Conservation (phyloP, 2,113 vertebrate genomes). For the Sinocyclocheilus anshuiensis region DNA sequence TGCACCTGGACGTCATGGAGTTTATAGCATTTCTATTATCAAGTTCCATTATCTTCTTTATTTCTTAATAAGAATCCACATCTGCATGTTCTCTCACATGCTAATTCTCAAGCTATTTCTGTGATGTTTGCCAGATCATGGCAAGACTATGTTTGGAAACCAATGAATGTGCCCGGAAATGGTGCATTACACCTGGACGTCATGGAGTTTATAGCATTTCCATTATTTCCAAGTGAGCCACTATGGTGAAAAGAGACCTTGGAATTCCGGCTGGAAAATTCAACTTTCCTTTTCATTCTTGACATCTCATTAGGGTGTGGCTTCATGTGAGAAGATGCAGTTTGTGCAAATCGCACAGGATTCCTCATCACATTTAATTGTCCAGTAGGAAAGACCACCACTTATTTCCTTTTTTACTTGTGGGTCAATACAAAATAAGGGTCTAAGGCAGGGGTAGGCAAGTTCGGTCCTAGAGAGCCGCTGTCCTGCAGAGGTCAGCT, state of each 20-base stretch:
- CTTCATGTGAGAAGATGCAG: conserved; percentile 55
- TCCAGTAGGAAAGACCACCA: not conserved
- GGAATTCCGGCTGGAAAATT: conserved; percentile 67
- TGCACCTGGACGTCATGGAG: conserved; percentile 62
- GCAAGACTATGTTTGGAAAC: conserved; percentile 37
- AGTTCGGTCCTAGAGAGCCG: too few relatives aligned
- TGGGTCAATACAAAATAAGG: too few relatives aligned
- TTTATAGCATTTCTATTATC: conserved; percentile 76
- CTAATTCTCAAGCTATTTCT: not conserved
- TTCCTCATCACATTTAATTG: not conserved
- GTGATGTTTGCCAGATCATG: conserved; percentile 9
- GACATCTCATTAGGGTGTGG: conserved; percentile 66
- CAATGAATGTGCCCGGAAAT: conserved; percentile 45
- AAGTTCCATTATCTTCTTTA: conserved; percentile 10
- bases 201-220: conserved; percentile 72
- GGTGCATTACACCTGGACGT: conserved; percentile 66
- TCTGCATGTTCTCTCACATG: not conserved
- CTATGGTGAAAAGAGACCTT: conserved; percentile 72
- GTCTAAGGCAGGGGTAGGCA: too few relatives aligned
- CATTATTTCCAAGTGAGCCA: conserved; percentile 62
- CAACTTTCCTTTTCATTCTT: conserved; percentile 63
- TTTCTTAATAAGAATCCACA: not conserved
- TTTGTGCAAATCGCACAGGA: conserved; percentile 8
- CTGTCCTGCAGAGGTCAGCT: too few relatives aligned
- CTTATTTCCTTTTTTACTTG: too few relatives aligned